Evolutionary conservation across 2,888 invertebrate species (phyloP), one percentile per base, ranked within the genome.

Genomic region (Lycia hirtaria): DNA sequence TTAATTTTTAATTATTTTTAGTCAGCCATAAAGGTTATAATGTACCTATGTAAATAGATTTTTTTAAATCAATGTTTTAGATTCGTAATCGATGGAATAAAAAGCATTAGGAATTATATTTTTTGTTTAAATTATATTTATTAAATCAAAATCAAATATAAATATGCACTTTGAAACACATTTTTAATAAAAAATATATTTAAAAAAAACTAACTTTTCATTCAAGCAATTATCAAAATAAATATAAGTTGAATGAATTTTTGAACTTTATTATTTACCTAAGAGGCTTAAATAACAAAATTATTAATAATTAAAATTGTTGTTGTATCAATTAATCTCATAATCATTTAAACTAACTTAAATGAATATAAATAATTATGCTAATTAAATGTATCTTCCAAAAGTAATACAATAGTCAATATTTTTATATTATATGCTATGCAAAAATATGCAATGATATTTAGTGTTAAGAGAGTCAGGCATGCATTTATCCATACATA

Each of bases 351-450:
- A 35, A 54, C 32, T 47, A 40, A 40, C 33, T 19, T 20, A 44
- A 38, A 22, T 43, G 12, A 44, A 52, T 52, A 17, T 28, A 43
- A 28, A 30, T 26, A 19, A 41, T n/a, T 40, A 26, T 24, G 24
- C 26, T 41, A 41, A 26, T 41, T 35, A 54, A 47, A 47, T 47
- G 26, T 47, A 47, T 41, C 54, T 56, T 56, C 49, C 49, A 55
- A 53, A 53, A 38, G n/a, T 47, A 26, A 28, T 37, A 48, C 48
- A 41, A 50, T 50, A 56, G 43, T 43, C 32, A 38, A 85, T 86
- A 87, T 86, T 87, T 87, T 86, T 87, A 83, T 87, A 73, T 30
- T 7, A 30, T 72, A 76, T 76, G 82, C 84, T 79, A 83, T 81
- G 85, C 85, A 79, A 81, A 30, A 69, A 73, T 74, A 47, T 47